phyloP scores from a whole-genome alignment of 2,888 invertebrate genomes.

The Galeopsomyia nigrocyanea region DNA sequence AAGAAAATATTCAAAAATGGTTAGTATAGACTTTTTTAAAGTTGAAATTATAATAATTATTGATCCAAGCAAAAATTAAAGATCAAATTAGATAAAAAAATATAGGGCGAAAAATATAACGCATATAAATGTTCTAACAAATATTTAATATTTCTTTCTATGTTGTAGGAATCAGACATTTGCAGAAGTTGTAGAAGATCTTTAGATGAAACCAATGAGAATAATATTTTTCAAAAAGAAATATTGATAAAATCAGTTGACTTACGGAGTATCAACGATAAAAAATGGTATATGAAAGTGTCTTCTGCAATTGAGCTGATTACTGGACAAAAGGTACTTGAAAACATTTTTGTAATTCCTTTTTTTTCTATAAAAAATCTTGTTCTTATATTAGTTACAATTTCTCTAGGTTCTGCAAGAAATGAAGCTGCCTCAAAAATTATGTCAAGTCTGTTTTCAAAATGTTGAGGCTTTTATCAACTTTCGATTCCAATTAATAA shows the following conservation, averaged over 20 bases:
- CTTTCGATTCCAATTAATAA: slow-evolving; percentile 49
- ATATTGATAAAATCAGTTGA: slow-evolving; percentile 33
- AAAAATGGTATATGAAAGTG: slow-evolving; percentile 45
- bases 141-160: background rate
- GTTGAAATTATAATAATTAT: background rate
- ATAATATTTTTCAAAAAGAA: slow-evolving; percentile 46
- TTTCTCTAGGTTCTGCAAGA: slow-evolving; percentile 63
- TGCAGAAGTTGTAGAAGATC: slow-evolving; percentile 49
- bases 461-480: slow-evolving; percentile 51
- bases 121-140: background rate
- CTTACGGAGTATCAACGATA: slow-evolving; percentile 19
- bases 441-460: slow-evolving; percentile 68
- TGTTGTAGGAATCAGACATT: slow-evolving; percentile 37
- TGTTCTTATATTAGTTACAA: background rate
- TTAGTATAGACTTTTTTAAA: background rate
- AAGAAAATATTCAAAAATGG: slow-evolving; percentile 9
- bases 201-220: slow-evolving; percentile 31
- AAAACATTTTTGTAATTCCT: slow-evolving; percentile 1
- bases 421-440: slow-evolving; percentile 62
- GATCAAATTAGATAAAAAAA: background rate
- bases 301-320: slow-evolving; percentile 47
- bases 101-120: background rate
- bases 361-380: slow-evolving; percentile 3
- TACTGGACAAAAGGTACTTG: slow-evolving; percentile 46
- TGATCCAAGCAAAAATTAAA: background rate